Conservation (phyloP, 2,888 invertebrate genomes). For the Patella caerulea region DNA sequence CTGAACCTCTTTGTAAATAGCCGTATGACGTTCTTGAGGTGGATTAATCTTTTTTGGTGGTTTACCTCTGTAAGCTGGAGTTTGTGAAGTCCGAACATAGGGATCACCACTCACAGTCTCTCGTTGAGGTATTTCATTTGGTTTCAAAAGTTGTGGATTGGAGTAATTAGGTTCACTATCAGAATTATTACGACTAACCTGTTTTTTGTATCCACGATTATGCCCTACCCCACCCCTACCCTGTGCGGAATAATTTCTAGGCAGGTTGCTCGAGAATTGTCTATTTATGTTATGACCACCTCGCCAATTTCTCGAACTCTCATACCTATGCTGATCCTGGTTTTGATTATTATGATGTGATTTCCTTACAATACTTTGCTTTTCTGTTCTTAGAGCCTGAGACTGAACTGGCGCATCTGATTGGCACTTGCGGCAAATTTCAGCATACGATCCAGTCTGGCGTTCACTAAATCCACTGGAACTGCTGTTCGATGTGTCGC, state of each 20-base stretch:
- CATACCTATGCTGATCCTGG: too few relatives aligned
- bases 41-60: neutral
- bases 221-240: neutral
- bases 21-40: neutral
- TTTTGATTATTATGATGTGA: neutral
- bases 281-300: neutral
- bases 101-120: neutral
- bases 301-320: neutral
- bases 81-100: neutral
- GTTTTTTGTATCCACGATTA: neutral
- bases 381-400: neutral
- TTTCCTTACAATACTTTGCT: neutral
- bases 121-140: neutral
- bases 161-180: neutral
- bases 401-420: too few relatives aligned
- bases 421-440: neutral
- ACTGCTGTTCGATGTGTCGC: constrained; percentile 49
- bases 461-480: constrained; percentile 59
- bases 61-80: neutral
- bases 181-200: neutral
- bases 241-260: neutral
- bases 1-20: neutral
- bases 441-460: constrained; percentile 11
- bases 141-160: neutral
- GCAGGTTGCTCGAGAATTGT: neutral